Percentiles rank a stretch among this genome's conserved stretches.
These are phyloP conservation scores for Apamea epomidion DNA, from an alignment of 2,888 invertebrate genomes.

Conservation along the genomic window DNA sequence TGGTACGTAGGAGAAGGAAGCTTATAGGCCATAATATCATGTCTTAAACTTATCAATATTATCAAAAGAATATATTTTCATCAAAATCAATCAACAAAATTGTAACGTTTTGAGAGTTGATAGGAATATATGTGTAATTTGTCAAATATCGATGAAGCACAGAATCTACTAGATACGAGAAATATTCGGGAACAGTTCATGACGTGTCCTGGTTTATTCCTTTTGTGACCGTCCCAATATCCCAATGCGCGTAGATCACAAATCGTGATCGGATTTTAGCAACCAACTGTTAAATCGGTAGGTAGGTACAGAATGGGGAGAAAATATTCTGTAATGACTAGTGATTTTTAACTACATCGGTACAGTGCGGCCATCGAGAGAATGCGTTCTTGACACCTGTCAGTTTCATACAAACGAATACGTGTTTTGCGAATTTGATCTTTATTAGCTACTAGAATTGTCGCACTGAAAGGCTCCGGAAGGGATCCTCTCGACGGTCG, in stretches of 20 bases:
- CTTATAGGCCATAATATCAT: neutral
- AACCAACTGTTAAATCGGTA: neutral
- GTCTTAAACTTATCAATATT: neutral
- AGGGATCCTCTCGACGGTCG: too few species aligned
- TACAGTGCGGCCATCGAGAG: too few species aligned
- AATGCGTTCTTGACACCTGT: too few species aligned
- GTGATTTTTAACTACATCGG: neutral
- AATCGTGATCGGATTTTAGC: neutral
- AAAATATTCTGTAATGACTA: neutral
- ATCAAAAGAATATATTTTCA: neutral
- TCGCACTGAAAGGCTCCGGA: too few species aligned
- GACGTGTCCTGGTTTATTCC: conserved; percentile 29
- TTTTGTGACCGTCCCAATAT: conserved; percentile 7
- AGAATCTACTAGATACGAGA: conserved; percentile 12
- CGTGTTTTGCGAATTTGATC: too few species aligned
- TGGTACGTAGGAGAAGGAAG: neutral
- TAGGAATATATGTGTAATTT: conserved; percentile 1
- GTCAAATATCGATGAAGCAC: conserved; percentile 7
- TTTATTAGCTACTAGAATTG: too few species aligned
- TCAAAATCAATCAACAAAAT: neutral
- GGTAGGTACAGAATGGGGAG: too few species aligned
- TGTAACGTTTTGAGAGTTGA: neutral
- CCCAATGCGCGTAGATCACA: neutral
- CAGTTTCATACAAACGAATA: too few species aligned
- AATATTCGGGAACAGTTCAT: conserved; percentile 25